These are phyloP conservation scores for Sycophaga agraensis DNA, from an alignment of 1,140 invertebrate genomes.

Conservation along the genomic window DNA sequence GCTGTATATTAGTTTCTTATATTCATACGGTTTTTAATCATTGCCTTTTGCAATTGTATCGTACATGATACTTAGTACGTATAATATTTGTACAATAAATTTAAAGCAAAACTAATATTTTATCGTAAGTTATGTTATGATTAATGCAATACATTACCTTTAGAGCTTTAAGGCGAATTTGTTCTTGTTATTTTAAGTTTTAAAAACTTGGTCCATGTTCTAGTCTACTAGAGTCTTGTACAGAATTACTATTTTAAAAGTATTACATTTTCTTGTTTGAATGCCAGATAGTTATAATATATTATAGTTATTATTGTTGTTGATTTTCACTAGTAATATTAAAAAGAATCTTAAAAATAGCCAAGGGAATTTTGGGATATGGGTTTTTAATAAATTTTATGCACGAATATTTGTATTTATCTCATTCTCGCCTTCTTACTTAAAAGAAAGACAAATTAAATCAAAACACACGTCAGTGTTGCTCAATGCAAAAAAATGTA, in stretches of 20 bases:
- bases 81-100: too few relatives aligned
- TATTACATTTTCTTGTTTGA: constrained; percentile 25
- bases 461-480: neutral
- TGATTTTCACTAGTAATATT: constrained; percentile 25
- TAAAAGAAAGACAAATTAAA: constrained; percentile 3
- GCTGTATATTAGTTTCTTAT: neutral
- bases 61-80: too few relatives aligned
- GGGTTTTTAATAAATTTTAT: constrained; percentile 22
- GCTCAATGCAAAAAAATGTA: constrained; percentile 1
- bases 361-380: constrained; percentile 19
- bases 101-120: neutral
- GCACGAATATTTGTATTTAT: constrained; percentile 15
- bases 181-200: constrained; percentile 8
- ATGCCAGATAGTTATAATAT: constrained; percentile 20
- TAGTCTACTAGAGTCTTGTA: constrained; percentile 29
- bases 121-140: neutral
- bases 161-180: constrained; percentile 16
- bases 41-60: too few relatives aligned
- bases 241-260: constrained; percentile 22
- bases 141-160: neutral
- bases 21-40: neutral
- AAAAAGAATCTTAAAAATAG: constrained; percentile 19
- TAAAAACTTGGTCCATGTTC: constrained; percentile 22
- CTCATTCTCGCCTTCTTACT: constrained; percentile 12
- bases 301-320: constrained; percentile 30